These are phyloP conservation scores for Poecilia picta DNA, from an alignment of 2,797 vertebrate genomes.

Conservation along the genomic window DNA sequence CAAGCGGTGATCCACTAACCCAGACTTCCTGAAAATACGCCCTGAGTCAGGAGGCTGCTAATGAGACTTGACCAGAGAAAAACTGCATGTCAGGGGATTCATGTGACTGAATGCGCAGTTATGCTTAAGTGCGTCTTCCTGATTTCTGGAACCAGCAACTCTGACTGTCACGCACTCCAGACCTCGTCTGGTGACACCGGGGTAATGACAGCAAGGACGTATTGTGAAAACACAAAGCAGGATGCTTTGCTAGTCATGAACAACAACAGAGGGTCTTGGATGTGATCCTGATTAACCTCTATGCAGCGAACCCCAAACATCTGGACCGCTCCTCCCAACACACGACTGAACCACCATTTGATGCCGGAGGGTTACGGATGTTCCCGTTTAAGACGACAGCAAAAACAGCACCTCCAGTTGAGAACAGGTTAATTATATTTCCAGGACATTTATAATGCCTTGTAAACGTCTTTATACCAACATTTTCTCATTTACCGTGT, in stretches of 20 bases:
- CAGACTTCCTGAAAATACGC: constrained; percentile 54
- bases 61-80: constrained; percentile 29
- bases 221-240: constrained; percentile 71
- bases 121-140: constrained; percentile 30
- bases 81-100: constrained; percentile 26
- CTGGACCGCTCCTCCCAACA: constrained; percentile 46
- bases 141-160: constrained; percentile 36
- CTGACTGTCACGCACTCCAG: constrained; percentile 21
- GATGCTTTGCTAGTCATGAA: constrained; percentile 70
- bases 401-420: background rate
- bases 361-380: background rate
- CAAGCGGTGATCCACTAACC: constrained; percentile 33
- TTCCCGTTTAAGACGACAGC: constrained; percentile 6
- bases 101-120: constrained; percentile 30
- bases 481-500: background rate
- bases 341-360: constrained; percentile 39
- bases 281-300: constrained; percentile 69
- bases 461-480: background rate
- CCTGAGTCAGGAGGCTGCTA: constrained; percentile 49
- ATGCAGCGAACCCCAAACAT: constrained; percentile 49
- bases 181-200: constrained; percentile 61
- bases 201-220: constrained; percentile 52
- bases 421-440: background rate
- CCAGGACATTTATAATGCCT: background rate
- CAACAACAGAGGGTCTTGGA: constrained; percentile 55